Evolutionary conservation across 2,888 invertebrate species (phyloP).

Genomic region (Lucinisca nassula): DNA sequence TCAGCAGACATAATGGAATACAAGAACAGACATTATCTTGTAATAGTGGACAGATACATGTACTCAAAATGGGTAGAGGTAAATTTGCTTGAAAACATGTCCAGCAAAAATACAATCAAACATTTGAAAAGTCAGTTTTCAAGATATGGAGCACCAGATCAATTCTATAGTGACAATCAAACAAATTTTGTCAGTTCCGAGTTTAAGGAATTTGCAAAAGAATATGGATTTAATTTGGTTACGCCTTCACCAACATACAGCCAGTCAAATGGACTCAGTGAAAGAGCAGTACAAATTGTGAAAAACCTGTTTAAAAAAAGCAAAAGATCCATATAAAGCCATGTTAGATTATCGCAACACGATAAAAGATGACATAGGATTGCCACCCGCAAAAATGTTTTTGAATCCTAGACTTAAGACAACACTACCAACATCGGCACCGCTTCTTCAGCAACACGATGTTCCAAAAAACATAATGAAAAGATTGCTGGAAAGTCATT

Average conservation of each 20-base stretch:
- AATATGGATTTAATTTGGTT: constrained; percentile 30
- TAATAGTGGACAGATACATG: constrained; percentile 35
- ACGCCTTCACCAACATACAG: constrained; percentile 61
- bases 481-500: neutral
- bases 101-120: neutral
- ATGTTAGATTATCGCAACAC: neutral
- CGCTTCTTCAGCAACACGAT: neutral
- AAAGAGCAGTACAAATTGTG: constrained; percentile 62
- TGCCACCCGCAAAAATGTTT: neutral
- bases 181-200: constrained; percentile 56
- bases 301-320: constrained; percentile 39
- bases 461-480: neutral
- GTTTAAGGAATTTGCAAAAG: constrained; percentile 34
- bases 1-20: constrained; percentile 21
- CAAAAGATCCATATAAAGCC: neutral
- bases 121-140: constrained; percentile 55
- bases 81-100: neutral
- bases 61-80: constrained; percentile 41
- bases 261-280: constrained; percentile 69
- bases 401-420: neutral
- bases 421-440: neutral
- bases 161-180: constrained; percentile 63
- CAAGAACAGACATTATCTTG: constrained; percentile 28
- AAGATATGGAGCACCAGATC: constrained; percentile 63
- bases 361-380: neutral